Evolutionary conservation across 2,113 vertebrate genomes (phyloP).

Genomic region (Leptocoma aspasia): DNA sequence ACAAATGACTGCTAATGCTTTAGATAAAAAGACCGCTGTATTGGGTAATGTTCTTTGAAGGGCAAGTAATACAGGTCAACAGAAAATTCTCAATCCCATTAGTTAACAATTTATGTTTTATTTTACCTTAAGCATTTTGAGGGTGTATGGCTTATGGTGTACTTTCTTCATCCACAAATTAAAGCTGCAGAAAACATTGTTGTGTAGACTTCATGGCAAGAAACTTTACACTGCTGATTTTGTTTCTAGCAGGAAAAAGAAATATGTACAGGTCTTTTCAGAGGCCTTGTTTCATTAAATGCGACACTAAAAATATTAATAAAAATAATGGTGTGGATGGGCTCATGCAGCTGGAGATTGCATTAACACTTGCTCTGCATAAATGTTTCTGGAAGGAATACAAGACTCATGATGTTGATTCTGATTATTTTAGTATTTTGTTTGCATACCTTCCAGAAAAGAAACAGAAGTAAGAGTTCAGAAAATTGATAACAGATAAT

Average conservation of each 20-base stretch:
- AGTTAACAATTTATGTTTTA: constrained; percentile 64
- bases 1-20: constrained; percentile 62
- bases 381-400: not conserved
- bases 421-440: not conserved
- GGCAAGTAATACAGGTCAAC: constrained; percentile 62
- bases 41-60: constrained; percentile 71
- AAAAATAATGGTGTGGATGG: not conserved
- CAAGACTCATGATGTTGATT: not conserved
- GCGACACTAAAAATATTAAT: not conserved
- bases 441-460: not conserved
- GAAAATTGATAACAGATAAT: not conserved
- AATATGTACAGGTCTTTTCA: not conserved
- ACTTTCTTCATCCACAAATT: not conserved
- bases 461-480: not conserved
- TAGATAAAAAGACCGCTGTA: constrained; percentile 59
- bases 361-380: not conserved
- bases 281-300: not conserved
- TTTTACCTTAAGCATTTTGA: constrained; percentile 24
- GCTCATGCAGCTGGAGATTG: not conserved
- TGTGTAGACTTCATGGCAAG: not conserved
- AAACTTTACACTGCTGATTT: not conserved
- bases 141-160: not conserved
- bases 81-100: constrained; percentile 58
- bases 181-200: not conserved
- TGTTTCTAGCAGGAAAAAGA: not conserved